Base-by-base conservation (phyloP, 2,888 invertebrate genomes). In the Agrypnus murinus region DNA sequence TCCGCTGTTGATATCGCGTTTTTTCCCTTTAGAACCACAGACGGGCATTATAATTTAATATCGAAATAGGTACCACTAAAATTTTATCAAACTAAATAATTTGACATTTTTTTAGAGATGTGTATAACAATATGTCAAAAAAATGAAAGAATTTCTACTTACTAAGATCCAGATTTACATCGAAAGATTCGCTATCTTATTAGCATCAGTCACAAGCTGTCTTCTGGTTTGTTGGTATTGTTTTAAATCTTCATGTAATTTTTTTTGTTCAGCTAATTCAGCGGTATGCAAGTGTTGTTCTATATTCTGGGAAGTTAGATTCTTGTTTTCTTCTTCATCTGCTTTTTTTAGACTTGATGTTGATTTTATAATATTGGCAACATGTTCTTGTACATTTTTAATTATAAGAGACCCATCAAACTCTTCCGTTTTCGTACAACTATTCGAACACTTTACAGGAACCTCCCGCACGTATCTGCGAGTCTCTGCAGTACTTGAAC, bases 211-310 rank as follows among this genome's bases (percentile, higher is more conserved):
- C n/a, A 73, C 68, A 10, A 73, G 25, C 6, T 43, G 46, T 25
- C 73, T 50, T 60, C 73, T 65, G 15, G 73, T 67, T 25, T 71
- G 43, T 65, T 73, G 70, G 40, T 64, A 73, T 9, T 53, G 36
- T 15, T 14, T 53, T 32, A 73, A 60, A 48, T 67, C 50, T 8
- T 67, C 34, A 25, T 64, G 14, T 9, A 73, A 40, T 46, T 55
- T 46, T 8, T 40, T 14, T 38, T 58, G 62, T 40, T 73, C 69
- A n/a, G 6, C 34, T 12, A 15, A 15, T 55, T 72, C 72, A 14
- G 68, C 46, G 14, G n/a, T 46, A 1, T 19, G n/a, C 36, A 72
- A 38, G 12, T 62, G 48, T 50, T 34, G 10, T 7, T 19, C n/a
- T 19, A 58, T 34, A 17, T 34, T 34, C 8, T 31, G 7, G 5